Evolutionary conservation across 2,888 invertebrate species (phyloP), one percentile per base, ranked within the genome.

Genomic region (Dioctria rufipes): DNA sequence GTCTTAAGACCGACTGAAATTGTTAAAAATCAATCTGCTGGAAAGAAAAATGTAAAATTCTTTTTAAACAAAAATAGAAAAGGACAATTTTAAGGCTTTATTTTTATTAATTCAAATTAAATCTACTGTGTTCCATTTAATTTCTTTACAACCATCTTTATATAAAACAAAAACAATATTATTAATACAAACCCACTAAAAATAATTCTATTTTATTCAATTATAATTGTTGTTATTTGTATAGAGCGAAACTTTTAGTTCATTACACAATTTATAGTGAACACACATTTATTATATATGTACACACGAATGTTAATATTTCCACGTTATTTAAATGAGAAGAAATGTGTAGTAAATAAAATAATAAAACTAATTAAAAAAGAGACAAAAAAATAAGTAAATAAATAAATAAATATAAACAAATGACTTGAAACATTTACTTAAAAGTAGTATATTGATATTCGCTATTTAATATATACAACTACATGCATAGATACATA

Each of bases 1-100:
- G 82, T 82, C 82, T 82, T 73, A 81, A 81, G 83, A 80, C 82
- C 83, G 83, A 83, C 82, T 83, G 83, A 83, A 80, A 80, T 80
- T 83, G 82, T 83, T 81, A 81, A 82, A 80, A 67, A 77, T 67
- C 79, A 67, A 77, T 67, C 79, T 80, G 60, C 80, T 82, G 69
- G 66, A 71, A 25, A 25, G 25, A 25, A 25, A 78, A 60, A 77
- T 71, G 65, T 69, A 78, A 78, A 73, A 80, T 80, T 82, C 73
- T 78, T 71, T 71, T 58, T 79, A 78, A 71, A 63, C 60, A 78
- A 67, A 78, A 67, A 73, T 78, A 67, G 39, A 78, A 71, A 66
- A 58, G 63, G 73, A 80, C n/a, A 54, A 54, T 54, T 54, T n/a
- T 54, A 54, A 54, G 25, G 11, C 3, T 54, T n/a, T 8, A 54